Conservation (phyloP, 2,888 invertebrate species). For the Metopia argyrocephala region DNA sequence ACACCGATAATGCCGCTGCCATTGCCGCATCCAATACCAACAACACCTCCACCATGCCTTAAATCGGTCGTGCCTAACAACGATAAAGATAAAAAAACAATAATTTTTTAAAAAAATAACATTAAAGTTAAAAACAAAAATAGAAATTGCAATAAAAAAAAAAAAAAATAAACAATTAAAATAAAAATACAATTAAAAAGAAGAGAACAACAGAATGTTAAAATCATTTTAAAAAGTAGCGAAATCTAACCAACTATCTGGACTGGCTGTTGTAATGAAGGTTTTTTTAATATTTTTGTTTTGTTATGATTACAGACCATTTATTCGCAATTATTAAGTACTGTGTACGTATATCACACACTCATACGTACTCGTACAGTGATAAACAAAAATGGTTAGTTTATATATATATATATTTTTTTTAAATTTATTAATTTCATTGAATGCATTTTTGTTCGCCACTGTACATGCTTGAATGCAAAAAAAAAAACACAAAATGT, state of each 20-base stretch:
- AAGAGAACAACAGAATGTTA: background rate
- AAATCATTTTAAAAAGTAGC: background rate
- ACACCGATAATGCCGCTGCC: slow-evolving; percentile 39
- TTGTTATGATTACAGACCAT: slow-evolving; percentile 14
- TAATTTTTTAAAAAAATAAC: slow-evolving; percentile 6
- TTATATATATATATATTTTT: too few relatives aligned
- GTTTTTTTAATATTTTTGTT: slow-evolving; percentile 9
- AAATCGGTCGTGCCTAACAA: slow-evolving; percentile 80
- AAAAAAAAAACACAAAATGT: background rate
- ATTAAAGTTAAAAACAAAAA: slow-evolving; percentile 15
- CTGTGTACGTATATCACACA: background rate
- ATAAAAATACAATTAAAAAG: background rate
- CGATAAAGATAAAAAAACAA: slow-evolving; percentile 61
- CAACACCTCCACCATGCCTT: slow-evolving; percentile 72
- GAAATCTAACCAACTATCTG: background rate
- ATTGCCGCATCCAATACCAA: slow-evolving; percentile 11
- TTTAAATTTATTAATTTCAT: too few relatives aligned
- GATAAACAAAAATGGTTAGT: background rate
- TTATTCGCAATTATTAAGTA: slow-evolving; percentile 44
- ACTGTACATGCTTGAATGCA: slow-evolving; percentile 15
- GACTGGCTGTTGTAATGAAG: slow-evolving; percentile 22
- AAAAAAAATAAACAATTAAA: background rate
- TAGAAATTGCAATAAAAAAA: background rate
- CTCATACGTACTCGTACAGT: slow-evolving; percentile 10
- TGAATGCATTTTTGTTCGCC: background rate